Percentiles rank a stretch among this genome's conserved stretches.
These are phyloP conservation scores for Leptinotarsa lineolata DNA, from an alignment of 1,140 invertebrate species.

Conservation along the genomic window DNA sequence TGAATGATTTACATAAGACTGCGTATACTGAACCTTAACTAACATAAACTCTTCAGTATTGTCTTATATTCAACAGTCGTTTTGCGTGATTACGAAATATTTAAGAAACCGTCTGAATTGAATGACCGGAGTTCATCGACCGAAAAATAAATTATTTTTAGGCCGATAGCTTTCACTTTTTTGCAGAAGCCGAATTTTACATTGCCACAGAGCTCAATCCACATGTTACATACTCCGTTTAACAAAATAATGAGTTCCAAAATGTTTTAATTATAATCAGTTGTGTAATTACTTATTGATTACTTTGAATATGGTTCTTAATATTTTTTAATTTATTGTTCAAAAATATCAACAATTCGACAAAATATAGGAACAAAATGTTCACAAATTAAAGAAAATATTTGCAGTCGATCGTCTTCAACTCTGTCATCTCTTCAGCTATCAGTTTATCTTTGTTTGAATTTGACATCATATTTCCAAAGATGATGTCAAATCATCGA, in stretches of 20 bases:
- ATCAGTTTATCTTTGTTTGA: too few species aligned
- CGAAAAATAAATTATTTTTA: constrained; percentile 46
- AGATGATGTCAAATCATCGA: too few species aligned
- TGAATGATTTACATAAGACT: constrained; percentile 16
- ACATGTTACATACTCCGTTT: neutral
- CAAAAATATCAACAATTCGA: too few species aligned
- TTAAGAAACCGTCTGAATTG: constrained; percentile 51
- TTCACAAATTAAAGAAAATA: too few species aligned
- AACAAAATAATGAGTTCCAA: neutral
- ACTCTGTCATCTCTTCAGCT: too few species aligned
- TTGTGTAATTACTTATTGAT: too few species aligned
- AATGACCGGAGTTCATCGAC: constrained; percentile 45
- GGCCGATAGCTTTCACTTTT: constrained; percentile 53
- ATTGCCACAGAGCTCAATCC: neutral
- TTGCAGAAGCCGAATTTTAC: constrained; percentile 47
- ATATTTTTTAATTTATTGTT: too few species aligned
- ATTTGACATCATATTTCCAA: too few species aligned
- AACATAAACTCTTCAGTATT: constrained; percentile 27
- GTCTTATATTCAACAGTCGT: constrained; percentile 42
- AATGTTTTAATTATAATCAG: neutral
- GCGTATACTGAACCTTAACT: constrained; percentile 32
- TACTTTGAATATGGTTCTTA: too few species aligned
- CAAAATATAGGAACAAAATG: too few species aligned
- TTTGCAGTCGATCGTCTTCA: too few species aligned
- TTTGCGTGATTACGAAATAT: constrained; percentile 49